Percentiles rank a stretch among this genome's conserved stretches.
These are phyloP conservation scores for Chloropsis hardwickii DNA, from an alignment of 2,113 vertebrate genomes.

Conservation along the genomic window DNA sequence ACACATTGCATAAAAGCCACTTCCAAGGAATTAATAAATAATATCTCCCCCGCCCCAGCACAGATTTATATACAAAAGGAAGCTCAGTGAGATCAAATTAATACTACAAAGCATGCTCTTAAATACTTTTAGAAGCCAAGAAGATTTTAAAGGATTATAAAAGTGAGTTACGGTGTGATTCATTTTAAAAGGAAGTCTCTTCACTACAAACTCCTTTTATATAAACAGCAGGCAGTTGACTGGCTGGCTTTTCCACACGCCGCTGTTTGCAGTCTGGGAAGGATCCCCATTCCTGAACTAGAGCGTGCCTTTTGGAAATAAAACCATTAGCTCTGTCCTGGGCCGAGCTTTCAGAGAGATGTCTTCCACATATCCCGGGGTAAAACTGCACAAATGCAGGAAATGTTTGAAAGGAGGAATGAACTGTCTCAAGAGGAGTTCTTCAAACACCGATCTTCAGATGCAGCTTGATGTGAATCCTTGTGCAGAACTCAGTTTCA, in stretches of 20 bases:
- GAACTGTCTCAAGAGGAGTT: background rate
- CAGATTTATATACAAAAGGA: constrained; percentile 2
- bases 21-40: constrained; percentile 39
- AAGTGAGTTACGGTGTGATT: constrained; percentile 54
- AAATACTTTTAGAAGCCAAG: background rate
- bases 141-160: constrained; percentile 23
- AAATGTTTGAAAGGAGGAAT: background rate
- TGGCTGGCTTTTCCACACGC: background rate
- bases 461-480: background rate
- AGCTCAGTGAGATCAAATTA: background rate
- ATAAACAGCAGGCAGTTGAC: constrained; percentile 10
- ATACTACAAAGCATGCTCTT: constrained; percentile 20
- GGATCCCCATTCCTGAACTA: constrained; percentile 29
- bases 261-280: constrained; percentile 3
- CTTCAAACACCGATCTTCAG: background rate
- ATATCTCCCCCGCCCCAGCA: background rate
- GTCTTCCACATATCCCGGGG: background rate
- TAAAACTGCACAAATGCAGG: constrained; percentile 13
- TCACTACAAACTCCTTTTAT: constrained; percentile 5
- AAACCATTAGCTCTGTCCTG: background rate
- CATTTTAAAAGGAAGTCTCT: constrained; percentile 36
- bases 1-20: constrained; percentile 1
- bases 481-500: constrained; percentile 28
- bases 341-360: constrained; percentile 19
- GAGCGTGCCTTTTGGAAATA: background rate